Percentiles rank a stretch among this genome's conserved stretches.
Evolutionary conservation across 2,888 invertebrate species (phyloP).

Genomic region (Zaprionus obscuricornis): DNA sequence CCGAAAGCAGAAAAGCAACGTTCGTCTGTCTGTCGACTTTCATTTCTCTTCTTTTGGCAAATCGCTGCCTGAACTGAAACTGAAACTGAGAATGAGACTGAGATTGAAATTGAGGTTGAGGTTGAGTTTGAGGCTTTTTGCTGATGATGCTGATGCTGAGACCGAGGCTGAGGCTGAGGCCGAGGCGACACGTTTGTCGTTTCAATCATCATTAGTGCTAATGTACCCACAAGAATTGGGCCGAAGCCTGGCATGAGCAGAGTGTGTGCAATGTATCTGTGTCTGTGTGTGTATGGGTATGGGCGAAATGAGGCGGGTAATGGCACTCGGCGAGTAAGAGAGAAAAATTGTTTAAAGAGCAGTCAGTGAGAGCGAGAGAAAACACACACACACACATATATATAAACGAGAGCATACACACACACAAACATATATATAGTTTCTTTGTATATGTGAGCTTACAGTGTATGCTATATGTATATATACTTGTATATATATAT

Average conservation of each 20-base stretch:
- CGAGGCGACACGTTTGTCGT: slow-evolving; percentile 78
- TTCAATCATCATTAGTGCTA: slow-evolving; percentile 84
- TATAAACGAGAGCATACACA: too few species aligned
- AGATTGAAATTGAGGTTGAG: not conserved
- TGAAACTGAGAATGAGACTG: not conserved
- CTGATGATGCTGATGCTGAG: not conserved
- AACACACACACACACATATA: slow-evolving; percentile 3
- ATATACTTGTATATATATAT: slow-evolving; percentile 26
- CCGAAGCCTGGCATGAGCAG: slow-evolving; percentile 46
- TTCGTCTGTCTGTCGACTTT: slow-evolving; percentile 3
- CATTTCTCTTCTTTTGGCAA: not conserved
- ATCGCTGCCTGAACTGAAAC: too few species aligned
- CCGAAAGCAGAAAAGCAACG: slow-evolving; percentile 14
- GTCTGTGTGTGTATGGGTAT: too few species aligned
- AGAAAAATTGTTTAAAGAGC: not conserved
- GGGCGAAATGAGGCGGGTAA: slow-evolving; percentile 31
- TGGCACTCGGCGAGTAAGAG: slow-evolving; percentile 8
- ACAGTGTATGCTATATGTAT: slow-evolving; percentile 10
- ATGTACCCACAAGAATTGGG: slow-evolving; percentile 84
- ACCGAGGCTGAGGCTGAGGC: slow-evolving; percentile 26
- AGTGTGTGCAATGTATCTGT: too few species aligned
- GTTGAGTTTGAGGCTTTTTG: too few species aligned
- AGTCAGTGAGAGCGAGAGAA: slow-evolving; percentile 21
- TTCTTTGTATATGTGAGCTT: too few species aligned
- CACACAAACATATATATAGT: slow-evolving; percentile 7